Base-by-base conservation (phyloP, 2,113 vertebrate species). In the Leptobrachium leishanense region DNA sequence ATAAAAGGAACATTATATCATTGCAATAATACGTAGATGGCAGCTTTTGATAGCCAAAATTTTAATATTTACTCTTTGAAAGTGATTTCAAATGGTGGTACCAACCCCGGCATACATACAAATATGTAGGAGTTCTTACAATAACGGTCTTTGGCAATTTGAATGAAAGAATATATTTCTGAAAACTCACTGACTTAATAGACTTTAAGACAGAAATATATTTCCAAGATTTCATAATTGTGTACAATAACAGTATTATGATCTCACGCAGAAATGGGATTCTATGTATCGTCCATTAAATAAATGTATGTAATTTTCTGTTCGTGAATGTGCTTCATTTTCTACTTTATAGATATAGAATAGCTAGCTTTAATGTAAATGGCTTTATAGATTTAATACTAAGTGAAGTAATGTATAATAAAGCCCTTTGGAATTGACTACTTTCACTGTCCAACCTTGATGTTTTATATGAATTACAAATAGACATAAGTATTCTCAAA, bases 361-460 rank as follows among this genome's bases (percentile, higher is more conserved):
- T 64, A 31, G 15, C 55, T 64, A 39, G 5, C 13, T 64, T 64
- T 20, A 20, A 64, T 7, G 62, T 64, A 64, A 64, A 64, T 64
- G n/a, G 62, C 62, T 2, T 0, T 87, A 86, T 73, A 77, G 20
- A 82, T 88, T 77, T 82, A 83, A 86, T 86, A 86, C 82, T 88
- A 88, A 90, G 86, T 87, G 88, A 88, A 87, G 88, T 92, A 90
- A 92, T 90, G 90, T 88, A 87, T 89, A 90, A 91, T 87, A 90
- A 92, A 91, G 86, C 85, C 88, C 82, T 71, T 87, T 85, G 84
- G 0, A 72, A 86, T 87, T 88, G 89, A 87, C 84, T 87, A 86
- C 89, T 88, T 91, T 90, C 90, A 90, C 90, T 89, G 88, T 87
- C 83, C 81, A 86, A 86, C 55, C 87, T 82, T 86, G 84, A 86